Conservation (phyloP, 1,140 invertebrate genomes). For the Drosophila micromelanica region DNA sequence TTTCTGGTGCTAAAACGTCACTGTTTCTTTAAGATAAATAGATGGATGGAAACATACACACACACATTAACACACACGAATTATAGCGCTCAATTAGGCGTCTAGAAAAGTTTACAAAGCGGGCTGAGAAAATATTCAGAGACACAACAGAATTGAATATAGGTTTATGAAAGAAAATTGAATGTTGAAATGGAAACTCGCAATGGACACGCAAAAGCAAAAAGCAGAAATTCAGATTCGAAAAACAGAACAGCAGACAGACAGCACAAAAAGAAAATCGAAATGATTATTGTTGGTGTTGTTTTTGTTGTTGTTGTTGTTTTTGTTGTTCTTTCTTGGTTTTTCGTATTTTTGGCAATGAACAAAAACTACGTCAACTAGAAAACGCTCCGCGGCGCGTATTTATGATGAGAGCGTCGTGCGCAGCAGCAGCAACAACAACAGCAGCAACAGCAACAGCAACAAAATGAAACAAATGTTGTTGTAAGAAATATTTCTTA, state of each 20-base stretch:
- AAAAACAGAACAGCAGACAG: conserved; percentile 31
- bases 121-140: neutral
- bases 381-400: conserved; percentile 52
- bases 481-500: too few species aligned
- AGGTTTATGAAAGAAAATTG: conserved; percentile 80
- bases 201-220: conserved; percentile 51
- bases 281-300: neutral
- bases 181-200: conserved; percentile 80
- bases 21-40: conserved; percentile 5
- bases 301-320: conserved; percentile 2
- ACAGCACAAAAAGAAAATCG: conserved; percentile 15
- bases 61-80: neutral
- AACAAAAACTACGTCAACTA: conserved; percentile 80
- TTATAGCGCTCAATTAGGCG: conserved; percentile 69
- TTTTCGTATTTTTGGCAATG: conserved; percentile 78
- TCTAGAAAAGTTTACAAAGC: conserved; percentile 51
- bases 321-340: neutral
- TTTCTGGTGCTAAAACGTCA: conserved; percentile 32
- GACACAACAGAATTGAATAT: conserved; percentile 33
- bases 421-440: conserved; percentile 45
- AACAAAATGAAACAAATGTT: too few species aligned
- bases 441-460: conserved; percentile 6
- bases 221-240: conserved; percentile 5
- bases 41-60: neutral
- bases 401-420: conserved; percentile 77